phyloP scores from a whole-genome alignment of 2,797 vertebrate genomes.

The Pampus argenteus region DNA sequence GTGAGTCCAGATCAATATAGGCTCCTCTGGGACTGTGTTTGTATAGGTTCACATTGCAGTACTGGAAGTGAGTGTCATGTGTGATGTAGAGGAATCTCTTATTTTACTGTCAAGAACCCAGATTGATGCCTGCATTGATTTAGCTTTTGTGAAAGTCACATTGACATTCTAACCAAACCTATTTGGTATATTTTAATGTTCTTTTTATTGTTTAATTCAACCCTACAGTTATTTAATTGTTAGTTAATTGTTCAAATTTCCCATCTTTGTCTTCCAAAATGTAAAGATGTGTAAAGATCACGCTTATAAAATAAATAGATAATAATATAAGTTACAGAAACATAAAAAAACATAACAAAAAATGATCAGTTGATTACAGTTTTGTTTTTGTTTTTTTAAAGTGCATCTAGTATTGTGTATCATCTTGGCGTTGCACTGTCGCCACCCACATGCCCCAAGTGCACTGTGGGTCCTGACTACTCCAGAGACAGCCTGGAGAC shows the following conservation, averaged over 20 bases:
- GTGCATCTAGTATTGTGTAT: too few relatives aligned
- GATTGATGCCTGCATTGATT: conserved; percentile 1
- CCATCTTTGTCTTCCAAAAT: background rate
- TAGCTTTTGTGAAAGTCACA: background rate
- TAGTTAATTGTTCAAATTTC: background rate
- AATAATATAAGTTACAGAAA: background rate
- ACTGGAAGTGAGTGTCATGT: conserved; percentile 36
- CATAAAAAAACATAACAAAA: background rate
- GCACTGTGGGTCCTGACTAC: conserved; percentile 26
- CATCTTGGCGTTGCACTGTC: conserved; percentile 2
- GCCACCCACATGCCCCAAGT: background rate
- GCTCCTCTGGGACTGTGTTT: conserved; percentile 61
- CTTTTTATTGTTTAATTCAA: background rate
- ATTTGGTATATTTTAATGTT: background rate
- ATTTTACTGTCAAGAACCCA: conserved; percentile 1
- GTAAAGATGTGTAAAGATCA: too few relatives aligned
- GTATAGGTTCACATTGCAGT: conserved; percentile 58
- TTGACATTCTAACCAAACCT: background rate
- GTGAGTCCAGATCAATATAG: conserved; percentile 78
- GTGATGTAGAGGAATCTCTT: conserved; percentile 1
- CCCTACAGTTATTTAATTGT: background rate
- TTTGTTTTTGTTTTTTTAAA: too few relatives aligned
- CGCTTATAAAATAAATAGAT: too few relatives aligned
- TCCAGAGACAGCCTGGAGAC: conserved; percentile 56
- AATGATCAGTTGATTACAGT: too few relatives aligned